phyloP scores from a whole-genome alignment of 2,888 invertebrate species.

The Scaptomyza caliginosa region DNA sequence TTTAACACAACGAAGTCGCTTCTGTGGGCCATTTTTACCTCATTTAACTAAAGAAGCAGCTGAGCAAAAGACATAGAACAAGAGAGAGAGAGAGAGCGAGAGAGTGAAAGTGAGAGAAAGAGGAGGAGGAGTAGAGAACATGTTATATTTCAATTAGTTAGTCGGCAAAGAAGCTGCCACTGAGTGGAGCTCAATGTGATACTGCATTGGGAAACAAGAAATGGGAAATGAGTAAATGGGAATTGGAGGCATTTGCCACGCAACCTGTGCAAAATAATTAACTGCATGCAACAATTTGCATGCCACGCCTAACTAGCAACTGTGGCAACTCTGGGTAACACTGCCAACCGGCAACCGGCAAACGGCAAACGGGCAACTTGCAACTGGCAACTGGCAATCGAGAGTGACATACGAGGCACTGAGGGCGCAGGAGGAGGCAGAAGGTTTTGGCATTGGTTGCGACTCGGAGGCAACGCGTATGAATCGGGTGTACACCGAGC shows the following conservation, averaged over 20 bases:
- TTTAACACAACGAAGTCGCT: conserved; percentile 33
- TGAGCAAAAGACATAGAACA: no score
- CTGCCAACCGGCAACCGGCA: conserved; percentile 16
- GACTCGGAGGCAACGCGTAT: conserved; percentile 15
- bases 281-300: conserved; percentile 78
- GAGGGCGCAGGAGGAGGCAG: not conserved
- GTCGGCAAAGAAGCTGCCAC: conserved; percentile 41
- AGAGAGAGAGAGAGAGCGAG: no score
- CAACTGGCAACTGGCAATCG: conserved; percentile 20
- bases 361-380: conserved; percentile 32
- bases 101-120: not conserved
- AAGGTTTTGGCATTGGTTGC: not conserved
- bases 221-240: conserved; percentile 7
- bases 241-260: conserved; percentile 35
- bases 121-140: conserved; percentile 5
- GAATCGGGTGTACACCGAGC: conserved; percentile 34
- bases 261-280: conserved; percentile 77
- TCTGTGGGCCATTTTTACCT: conserved; percentile 51
- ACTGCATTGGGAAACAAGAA: conserved; percentile 8
- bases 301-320: conserved; percentile 65
- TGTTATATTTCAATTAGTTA: conserved; percentile 77
- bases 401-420: conserved; percentile 50
- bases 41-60: conserved; percentile 58
- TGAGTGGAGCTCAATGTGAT: conserved; percentile 9
- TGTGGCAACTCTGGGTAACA: conserved; percentile 23